A percentile compares a stretch with the other conserved stretches of the same genome.
phyloP scores from a whole-genome alignment of 2,888 invertebrate genomes.

The Leptinotarsa haldemani region DNA sequence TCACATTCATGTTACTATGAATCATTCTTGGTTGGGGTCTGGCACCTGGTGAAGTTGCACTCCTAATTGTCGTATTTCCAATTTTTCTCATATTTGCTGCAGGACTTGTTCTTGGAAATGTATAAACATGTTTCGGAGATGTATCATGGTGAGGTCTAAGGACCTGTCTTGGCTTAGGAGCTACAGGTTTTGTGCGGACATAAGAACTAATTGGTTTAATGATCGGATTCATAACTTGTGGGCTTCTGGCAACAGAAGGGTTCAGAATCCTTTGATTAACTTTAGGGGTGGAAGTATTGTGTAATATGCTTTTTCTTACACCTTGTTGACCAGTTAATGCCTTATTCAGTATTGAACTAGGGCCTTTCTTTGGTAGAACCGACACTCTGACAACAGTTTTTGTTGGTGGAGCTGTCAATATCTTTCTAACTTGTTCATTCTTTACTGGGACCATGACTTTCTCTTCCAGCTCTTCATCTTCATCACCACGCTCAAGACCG shows the following conservation, averaged over 20 bases:
- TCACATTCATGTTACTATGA: conserved; percentile 33
- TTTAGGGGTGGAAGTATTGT: conserved; percentile 39
- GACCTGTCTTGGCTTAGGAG: conserved; percentile 47
- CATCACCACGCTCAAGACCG: conserved; percentile 13
- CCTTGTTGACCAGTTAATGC: conserved; percentile 58
- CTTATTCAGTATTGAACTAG: conserved; percentile 63
- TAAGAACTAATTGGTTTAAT: conserved; percentile 33
- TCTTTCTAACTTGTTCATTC: conserved; percentile 33
- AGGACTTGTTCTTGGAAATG: conserved; percentile 37
- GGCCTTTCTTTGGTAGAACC: conserved; percentile 54
- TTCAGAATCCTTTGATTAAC: conserved; percentile 49
- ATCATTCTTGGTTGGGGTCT: conserved; percentile 34
- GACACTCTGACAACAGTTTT: conserved; percentile 35
- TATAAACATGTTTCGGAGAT: conserved; percentile 45
- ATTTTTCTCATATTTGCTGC: conserved; percentile 50
- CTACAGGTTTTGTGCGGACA: conserved; percentile 41
- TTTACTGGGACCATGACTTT: conserved; percentile 20
- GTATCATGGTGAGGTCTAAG: conserved; percentile 39
- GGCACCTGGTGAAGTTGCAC: conserved; percentile 4
- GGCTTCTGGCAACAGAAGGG: conserved; percentile 45
- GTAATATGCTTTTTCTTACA: conserved; percentile 57
- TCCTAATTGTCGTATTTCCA: conserved; percentile 55
- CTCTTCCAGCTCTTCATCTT: conserved; percentile 25
- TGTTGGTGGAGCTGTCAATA: conserved; percentile 28
- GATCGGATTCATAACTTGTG: conserved; percentile 40